phyloP scores from a whole-genome alignment of 2,888 invertebrate species.

The Cyrtodaria siliqua region DNA sequence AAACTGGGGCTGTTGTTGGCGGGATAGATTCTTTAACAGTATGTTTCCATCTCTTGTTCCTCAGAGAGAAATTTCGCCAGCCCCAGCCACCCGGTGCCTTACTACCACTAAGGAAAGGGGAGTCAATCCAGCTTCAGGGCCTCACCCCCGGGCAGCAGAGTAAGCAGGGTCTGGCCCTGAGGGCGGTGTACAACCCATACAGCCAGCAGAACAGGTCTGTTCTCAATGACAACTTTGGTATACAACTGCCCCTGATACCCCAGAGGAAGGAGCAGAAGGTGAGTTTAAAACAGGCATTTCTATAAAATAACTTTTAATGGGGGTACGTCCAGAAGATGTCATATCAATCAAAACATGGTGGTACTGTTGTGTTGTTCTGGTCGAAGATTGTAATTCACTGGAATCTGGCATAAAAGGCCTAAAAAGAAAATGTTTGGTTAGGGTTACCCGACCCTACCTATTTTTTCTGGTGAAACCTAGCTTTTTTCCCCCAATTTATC shows the following conservation, averaged over 20 bases:
- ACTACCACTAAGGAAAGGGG: conserved; percentile 68
- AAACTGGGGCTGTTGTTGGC: no score
- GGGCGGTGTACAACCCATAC: conserved; percentile 82
- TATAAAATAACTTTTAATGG: conserved; percentile 4
- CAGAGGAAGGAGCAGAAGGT: conserved; percentile 66
- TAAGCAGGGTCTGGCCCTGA: conserved; percentile 67
- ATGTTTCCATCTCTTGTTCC: no score
- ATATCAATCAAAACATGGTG: no score
- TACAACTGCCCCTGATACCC: conserved; percentile 84
- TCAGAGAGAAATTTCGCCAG: conserved; percentile 47
- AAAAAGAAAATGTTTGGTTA: no score
- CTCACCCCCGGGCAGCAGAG: conserved; percentile 81
- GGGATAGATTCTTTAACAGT: no score
- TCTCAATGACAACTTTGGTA: conserved; percentile 83
- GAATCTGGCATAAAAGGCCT: no score
- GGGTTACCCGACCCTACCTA: no score
- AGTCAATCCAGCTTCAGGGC: conserved; percentile 75
- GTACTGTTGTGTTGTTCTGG: no score
- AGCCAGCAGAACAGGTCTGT: conserved; percentile 82
- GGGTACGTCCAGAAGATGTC: background rate
- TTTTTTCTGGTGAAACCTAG: no score
- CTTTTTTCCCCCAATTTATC: no score
- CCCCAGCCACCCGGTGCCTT: conserved; percentile 71
- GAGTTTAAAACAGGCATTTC: no score
- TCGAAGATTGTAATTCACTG: no score